These are phyloP conservation scores for Epiblema foenella DNA, from an alignment of 2,888 invertebrate species.

Conservation along the genomic window DNA sequence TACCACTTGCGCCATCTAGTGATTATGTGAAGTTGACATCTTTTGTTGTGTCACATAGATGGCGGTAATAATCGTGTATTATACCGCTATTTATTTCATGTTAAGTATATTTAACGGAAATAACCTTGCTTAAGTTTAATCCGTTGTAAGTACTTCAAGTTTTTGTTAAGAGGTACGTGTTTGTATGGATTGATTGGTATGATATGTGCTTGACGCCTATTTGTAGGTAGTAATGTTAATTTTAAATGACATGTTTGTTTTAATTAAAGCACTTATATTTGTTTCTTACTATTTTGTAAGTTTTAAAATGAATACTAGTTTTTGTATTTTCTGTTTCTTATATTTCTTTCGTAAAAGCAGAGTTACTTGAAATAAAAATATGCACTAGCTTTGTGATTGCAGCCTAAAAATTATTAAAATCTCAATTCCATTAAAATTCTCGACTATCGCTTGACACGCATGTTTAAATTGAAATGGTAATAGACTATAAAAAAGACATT, in stretches of 20 bases:
- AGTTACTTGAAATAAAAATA: neutral
- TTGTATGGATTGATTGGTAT: constrained; percentile 26
- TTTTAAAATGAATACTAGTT: neutral
- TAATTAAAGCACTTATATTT: constrained; percentile 20
- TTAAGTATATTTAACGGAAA: neutral
- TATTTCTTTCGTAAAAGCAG: neutral
- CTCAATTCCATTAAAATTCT: neutral
- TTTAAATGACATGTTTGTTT: constrained; percentile 32
- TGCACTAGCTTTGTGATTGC: constrained; percentile 25
- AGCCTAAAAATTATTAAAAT: neutral
- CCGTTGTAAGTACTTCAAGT: constrained; percentile 38
- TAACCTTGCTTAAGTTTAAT: constrained; percentile 20
- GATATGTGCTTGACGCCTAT: constrained; percentile 36
- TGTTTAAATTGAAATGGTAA: neutral
- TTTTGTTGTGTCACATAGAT: constrained; percentile 21
- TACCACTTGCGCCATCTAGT: constrained; percentile 21
- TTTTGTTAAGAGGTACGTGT: constrained; percentile 42
- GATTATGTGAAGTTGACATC: neutral
- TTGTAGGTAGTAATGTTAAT: constrained; percentile 30
- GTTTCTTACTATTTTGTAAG: constrained; percentile 26
- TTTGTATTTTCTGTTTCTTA: neutral
- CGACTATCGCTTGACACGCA: constrained; percentile 7
- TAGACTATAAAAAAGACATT: constrained; percentile 1
- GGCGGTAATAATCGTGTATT: constrained; percentile 26
- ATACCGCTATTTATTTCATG: constrained; percentile 22